Base-by-base conservation (phyloP, 2,888 invertebrate genomes). In the Ethmia dodecea region DNA sequence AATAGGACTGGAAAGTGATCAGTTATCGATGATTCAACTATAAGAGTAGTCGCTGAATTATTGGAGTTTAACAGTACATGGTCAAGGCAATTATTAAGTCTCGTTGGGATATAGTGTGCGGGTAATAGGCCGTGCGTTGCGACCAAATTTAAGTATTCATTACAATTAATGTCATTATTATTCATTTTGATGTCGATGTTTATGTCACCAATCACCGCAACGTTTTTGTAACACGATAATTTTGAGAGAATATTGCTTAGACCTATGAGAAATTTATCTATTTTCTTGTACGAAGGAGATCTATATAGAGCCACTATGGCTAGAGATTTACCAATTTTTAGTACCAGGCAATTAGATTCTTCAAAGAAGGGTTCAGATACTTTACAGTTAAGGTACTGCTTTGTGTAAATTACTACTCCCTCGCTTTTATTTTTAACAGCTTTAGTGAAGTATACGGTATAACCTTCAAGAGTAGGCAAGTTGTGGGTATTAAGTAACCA, bases 21-120 rank as follows among this genome's bases (percentile, higher is more conserved):
- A 5, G 18, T 18, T 5, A 18, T 18, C 4, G 18, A 5, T 18
- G 18, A 18, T 18, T 18, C 5, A 18, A 18, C 6, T 5, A 18
- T 18, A 5, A 18, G 18, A 6, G 3, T 18, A 6, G 18, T 18
- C 4, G 18, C 4, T 18, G 3, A 5, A 18, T 5, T 5, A 5
- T 18, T 36, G 3, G 36, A 27, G 11, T 31, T 36, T 5, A 31
- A 10, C 12, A 31, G 13, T 16, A 31, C 18, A 12, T 36, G 36
- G 5, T 36, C 36, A 2, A 36, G 14, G 14, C 36, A 36, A 13
- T 31, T 36, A 5, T 13, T 10, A 2, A 3, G 27, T 11, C 36
- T 18, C 5, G 36, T 36, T 5, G 36, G 36, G 3, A 31, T 12
- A 8, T 13, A 14, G 13, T 36, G 31, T 13, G 27, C 18, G 3